Percentiles rank a stretch among this genome's conserved stretches.
These are phyloP conservation scores for Chondrosia reniformis DNA, from an alignment of 37 sponge, comb jelly and placozoan genomes.

Conservation along the genomic window DNA sequence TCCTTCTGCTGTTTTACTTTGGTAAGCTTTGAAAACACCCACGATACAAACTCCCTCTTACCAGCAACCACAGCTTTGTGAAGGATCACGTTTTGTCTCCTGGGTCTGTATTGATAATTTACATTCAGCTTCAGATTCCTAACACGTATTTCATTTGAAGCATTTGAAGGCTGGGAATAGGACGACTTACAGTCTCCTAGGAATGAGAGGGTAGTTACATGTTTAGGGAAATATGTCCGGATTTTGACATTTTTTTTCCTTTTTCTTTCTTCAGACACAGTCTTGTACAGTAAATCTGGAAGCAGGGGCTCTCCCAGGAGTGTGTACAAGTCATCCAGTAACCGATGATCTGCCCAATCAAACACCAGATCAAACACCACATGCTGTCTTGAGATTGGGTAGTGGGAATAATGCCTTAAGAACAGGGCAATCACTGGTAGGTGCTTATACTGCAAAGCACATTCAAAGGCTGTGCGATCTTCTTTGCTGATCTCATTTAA, in stretches of 20 bases:
- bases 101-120: too few relatives aligned
- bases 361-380: neutral
- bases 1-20: neutral
- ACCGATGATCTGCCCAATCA: neutral
- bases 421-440: neutral
- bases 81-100: too few relatives aligned
- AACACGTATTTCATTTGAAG: neutral
- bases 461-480: neutral
- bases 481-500: neutral
- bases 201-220: neutral
- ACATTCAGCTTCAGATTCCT: neutral
- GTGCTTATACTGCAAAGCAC: neutral
- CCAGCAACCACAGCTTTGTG: conserved; percentile 16
- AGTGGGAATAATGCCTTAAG: neutral
- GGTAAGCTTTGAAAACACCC: neutral
- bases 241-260: too few relatives aligned
- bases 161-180: neutral
- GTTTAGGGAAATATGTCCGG: neutral
- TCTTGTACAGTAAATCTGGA: neutral
- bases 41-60: neutral
- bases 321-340: neutral
- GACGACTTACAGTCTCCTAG: neutral
- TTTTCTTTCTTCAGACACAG: too few relatives aligned
- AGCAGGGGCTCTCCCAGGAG: conserved; percentile 1
- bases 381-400: too few relatives aligned